Percentiles rank a stretch among this genome's conserved stretches.
Conservation (phyloP, 2,113 vertebrate species). For the Planiliza haematocheilus region DNA sequence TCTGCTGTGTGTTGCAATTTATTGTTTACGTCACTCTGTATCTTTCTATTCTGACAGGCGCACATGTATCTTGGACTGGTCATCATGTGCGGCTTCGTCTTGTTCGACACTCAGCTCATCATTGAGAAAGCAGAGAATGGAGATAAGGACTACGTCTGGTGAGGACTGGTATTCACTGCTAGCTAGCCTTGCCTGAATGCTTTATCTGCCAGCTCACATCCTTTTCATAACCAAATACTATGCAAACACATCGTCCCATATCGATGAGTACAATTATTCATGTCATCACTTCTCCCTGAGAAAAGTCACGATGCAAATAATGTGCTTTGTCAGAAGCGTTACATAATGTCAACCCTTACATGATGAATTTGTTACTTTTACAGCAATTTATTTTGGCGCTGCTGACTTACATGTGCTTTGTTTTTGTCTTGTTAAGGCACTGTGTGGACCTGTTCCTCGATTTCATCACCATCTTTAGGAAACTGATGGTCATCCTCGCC, state of each 20-base stretch:
- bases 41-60: conserved; percentile 76
- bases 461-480: conserved; percentile 95
- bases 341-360: background rate
- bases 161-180: conserved; percentile 56
- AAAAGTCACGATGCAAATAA: background rate
- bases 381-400: background rate
- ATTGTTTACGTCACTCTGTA: background rate
- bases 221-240: conserved; percentile 4
- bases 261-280: background rate
- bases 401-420: background rate
- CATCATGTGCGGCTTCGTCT: conserved; percentile 96
- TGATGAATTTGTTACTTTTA: background rate
- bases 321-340: background rate
- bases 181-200: background rate
- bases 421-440: conserved; percentile 83
- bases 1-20: background rate
- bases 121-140: conserved; percentile 96
- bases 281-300: background rate
- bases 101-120: conserved; percentile 98
- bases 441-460: conserved; percentile 96
- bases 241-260: background rate
- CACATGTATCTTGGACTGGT: conserved; percentile 93
- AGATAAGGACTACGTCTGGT: conserved; percentile 99
- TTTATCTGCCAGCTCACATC: background rate
- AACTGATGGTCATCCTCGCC: conserved; percentile 94